Conservation (phyloP, 92 coral and sea anemone genomes). For the Epizoanthus rinbou region DNA sequence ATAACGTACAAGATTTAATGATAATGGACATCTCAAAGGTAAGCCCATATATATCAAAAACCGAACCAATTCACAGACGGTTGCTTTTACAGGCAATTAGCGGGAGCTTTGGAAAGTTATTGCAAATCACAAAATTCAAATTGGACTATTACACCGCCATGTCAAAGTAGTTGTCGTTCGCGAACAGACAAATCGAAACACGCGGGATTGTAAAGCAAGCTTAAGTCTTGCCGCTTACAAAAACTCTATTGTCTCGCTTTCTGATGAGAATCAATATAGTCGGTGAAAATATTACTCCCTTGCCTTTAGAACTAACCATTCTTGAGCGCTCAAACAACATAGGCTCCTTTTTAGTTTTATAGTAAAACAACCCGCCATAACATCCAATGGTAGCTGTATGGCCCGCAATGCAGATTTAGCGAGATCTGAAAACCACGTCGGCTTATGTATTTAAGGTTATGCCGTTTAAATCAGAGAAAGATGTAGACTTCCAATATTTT, state of each 20-base stretch:
- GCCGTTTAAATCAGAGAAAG: no score
- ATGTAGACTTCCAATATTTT: no score
- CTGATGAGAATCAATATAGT: conserved; percentile 9
- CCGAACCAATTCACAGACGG: background rate
- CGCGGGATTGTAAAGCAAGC: conserved; percentile 26
- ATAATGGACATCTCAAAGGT: background rate
- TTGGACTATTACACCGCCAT: conserved; percentile 8
- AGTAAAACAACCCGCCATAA: no score
- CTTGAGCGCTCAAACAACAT: conserved; percentile 7
- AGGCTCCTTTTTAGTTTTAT: conserved; percentile 1
- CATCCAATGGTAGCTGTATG: no score
- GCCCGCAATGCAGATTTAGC: no score
- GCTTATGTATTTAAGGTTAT: no score
- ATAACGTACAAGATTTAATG: no score
- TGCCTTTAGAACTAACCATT: conserved; percentile 19
- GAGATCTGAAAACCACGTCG: no score
- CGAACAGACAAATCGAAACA: conserved; percentile 25
- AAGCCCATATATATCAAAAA: conserved; percentile 5
- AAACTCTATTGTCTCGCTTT: conserved; percentile 13
- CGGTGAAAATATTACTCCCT: conserved; percentile 16
- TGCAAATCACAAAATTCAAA: background rate
- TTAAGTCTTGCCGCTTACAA: conserved; percentile 18
- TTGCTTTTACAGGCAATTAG: conserved; percentile 8
- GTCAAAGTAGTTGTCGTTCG: conserved; percentile 14
- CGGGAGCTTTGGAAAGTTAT: conserved; percentile 9